Base-by-base conservation (phyloP, 2,113 vertebrate species). In the Callocephalon fimbriatum region DNA sequence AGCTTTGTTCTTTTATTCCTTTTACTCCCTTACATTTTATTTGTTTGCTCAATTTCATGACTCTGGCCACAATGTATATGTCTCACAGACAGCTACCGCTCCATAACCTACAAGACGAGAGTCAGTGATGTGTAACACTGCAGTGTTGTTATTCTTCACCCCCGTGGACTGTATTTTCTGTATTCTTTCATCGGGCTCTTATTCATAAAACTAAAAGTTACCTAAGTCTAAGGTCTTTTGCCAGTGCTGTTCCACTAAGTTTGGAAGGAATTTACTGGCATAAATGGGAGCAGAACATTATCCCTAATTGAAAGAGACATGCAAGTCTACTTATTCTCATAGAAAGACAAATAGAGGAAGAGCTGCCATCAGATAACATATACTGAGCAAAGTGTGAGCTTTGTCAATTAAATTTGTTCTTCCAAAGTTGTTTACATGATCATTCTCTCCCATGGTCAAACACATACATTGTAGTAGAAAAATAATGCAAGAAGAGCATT, bases 21-120 rank as follows among this genome's bases (percentile, higher is more conserved):
- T 93, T 77, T 29, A 27, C 19, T 70, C 68, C 4, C 5, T 75
- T 27, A 4, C 1, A 6, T 70, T 62, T 89, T 62, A 4, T 26
- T 65, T 72, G 5, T 32, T 71, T 77, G 2, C 22, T 51, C 2
- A 1, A 5, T 74, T 89, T 6, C 0, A 0, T 75, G 35, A 68
- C 32, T 16, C 8, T 80, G 9, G 25, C 2, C 1, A 1, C 23
- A 44, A n/a, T 9, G 4, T 56, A 32, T 1, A 0, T 16, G 14
- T 35, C 15, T 78, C 18, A 23, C 37, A 72, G 13, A 21, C 17
- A n/a, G 19, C 21, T 19, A 59, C 10, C 9, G 9, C 8, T 70
- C 15, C 51, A 42, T 38, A 78, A 74, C 4, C 21, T 32, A 5
- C 3, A 29, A 56, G 48, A 47, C 6, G 22, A 44, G 13, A 47